phyloP scores from a whole-genome alignment of 1,140 invertebrate species.

The Plodia interpunctella region DNA sequence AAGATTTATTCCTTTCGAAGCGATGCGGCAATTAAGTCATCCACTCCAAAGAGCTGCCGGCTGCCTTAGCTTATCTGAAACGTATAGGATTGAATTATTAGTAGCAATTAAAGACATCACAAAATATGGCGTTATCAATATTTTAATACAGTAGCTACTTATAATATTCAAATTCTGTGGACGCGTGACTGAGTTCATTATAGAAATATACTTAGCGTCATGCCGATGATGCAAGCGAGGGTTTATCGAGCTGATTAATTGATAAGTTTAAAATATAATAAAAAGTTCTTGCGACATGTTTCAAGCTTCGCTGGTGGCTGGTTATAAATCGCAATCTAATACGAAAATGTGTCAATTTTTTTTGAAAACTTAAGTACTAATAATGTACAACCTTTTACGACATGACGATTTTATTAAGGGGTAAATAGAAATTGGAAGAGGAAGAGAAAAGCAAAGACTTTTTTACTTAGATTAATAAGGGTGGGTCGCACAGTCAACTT shows the following conservation, averaged over 20 bases:
- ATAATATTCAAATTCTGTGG: conserved; percentile 69
- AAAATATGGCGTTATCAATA: conserved; percentile 71
- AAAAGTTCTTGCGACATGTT: neutral
- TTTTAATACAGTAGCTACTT: conserved; percentile 73
- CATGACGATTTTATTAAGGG: too few species aligned
- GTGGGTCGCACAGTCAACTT: too few species aligned
- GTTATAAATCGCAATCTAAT: too few species aligned
- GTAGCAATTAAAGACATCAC: conserved; percentile 67
- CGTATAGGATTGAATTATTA: conserved; percentile 70
- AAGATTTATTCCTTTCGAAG: conserved; percentile 50
- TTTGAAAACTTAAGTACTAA: too few species aligned
- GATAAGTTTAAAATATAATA: neutral
- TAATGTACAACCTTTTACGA: too few species aligned
- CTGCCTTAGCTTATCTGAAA: conserved; percentile 61
- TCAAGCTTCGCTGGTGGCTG: too few species aligned
- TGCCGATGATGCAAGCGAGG: conserved; percentile 36
- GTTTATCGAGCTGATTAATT: conserved; percentile 10
- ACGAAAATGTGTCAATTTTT: too few species aligned
- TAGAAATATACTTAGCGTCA: conserved; percentile 50
- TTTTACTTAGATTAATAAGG: too few species aligned
- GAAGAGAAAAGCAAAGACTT: too few species aligned
- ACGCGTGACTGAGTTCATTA: conserved; percentile 70
- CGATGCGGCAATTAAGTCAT: conserved; percentile 59
- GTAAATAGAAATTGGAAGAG: too few species aligned
- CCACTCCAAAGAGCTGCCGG: conserved; percentile 47